phyloP scores from a whole-genome alignment of 2,797 vertebrate genomes.

The Gallinago solitaria region DNA sequence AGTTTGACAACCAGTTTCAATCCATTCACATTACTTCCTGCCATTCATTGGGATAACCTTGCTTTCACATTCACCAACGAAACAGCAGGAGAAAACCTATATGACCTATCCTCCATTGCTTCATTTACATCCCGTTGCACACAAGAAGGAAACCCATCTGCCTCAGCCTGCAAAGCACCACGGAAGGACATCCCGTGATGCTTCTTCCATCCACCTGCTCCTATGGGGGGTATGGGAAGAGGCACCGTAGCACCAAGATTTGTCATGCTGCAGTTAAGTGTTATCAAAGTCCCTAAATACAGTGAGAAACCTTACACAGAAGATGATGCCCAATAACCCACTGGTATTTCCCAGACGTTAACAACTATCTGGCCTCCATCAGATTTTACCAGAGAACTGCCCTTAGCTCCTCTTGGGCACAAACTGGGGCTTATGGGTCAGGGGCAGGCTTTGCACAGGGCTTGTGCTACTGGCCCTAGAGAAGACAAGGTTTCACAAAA shows the following conservation, averaged over 20 bases:
- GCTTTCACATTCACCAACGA: not conserved
- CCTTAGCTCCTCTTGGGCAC: not conserved
- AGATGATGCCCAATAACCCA: not conserved
- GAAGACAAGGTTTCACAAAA: not conserved
- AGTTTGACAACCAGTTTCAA: not conserved
- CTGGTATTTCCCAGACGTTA: not conserved
- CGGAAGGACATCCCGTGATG: accelerated
- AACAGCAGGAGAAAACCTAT: not conserved
- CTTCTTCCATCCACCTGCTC: not conserved
- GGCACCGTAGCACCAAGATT: accelerated
- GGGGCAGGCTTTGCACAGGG: not conserved
- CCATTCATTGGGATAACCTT: not conserved
- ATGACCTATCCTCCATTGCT: not conserved
- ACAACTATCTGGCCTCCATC: not conserved
- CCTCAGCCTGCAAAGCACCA: not conserved
- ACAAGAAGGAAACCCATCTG: not conserved
- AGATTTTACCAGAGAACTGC: not conserved
- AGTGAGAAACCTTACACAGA: not conserved
- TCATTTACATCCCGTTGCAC: accelerated
- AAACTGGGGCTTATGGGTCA: not conserved
- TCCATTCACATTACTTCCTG: not conserved
- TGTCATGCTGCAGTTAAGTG: accelerated
- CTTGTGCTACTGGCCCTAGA: not conserved
- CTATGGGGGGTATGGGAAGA: accelerated
- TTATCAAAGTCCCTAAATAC: not conserved